Conservation (phyloP, 64 coral and sea anemone species). For the Montipora capricornis region DNA sequence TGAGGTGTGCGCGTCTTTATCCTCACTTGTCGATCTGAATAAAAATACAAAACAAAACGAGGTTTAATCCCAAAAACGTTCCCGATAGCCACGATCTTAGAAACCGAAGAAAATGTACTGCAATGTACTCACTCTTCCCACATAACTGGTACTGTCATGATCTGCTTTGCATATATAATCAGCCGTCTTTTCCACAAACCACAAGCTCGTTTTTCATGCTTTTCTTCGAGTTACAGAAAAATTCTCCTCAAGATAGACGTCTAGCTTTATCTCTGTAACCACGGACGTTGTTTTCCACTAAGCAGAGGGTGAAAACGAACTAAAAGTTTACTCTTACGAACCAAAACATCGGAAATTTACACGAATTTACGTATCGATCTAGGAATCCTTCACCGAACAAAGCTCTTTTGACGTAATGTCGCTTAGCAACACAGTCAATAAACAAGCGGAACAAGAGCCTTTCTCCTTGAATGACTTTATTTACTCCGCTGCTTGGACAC, state of each 20-base stretch:
- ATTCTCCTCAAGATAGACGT: background rate
- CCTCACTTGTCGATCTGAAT: constrained; percentile 10
- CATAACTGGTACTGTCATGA: constrained; percentile 28
- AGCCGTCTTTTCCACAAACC: background rate
- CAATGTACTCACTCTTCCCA: constrained; percentile 15
- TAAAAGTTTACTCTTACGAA: background rate
- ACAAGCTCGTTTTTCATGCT: background rate
- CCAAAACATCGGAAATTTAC: background rate
- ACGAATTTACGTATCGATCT: background rate
- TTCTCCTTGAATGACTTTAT: background rate
- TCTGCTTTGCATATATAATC: background rate
- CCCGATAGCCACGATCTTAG: background rate
- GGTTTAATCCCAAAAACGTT: background rate
- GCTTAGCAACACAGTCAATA: constrained; percentile 33
- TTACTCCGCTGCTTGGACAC: constrained; percentile 30
- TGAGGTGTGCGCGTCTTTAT: background rate
- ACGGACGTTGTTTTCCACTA: background rate
- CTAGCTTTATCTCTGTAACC: background rate
- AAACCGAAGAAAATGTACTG: background rate
- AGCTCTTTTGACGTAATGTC: constrained; percentile 32
- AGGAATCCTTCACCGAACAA: background rate
- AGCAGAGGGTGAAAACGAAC: background rate
- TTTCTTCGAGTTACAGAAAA: background rate
- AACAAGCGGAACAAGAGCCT: background rate
- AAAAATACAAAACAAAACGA: background rate